Conservation (phyloP, 2,113 vertebrate species). For the Tyto alba region DNA sequence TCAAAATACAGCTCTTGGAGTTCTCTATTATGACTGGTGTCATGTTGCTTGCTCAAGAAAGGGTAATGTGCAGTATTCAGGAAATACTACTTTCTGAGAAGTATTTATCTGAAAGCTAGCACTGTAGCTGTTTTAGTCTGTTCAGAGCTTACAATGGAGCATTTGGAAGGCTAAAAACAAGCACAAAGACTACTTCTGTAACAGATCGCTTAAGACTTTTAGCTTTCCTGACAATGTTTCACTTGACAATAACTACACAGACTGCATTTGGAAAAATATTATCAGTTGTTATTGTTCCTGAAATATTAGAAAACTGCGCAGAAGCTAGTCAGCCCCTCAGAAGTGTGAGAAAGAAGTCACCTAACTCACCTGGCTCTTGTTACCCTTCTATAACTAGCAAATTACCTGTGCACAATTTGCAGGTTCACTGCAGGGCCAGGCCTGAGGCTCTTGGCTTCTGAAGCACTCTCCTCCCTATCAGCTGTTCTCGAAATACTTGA, state of each 20-base stretch:
- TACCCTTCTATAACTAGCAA: not conserved
- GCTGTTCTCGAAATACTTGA: fast-evolving
- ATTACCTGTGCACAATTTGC: not conserved
- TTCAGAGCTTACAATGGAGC: not conserved
- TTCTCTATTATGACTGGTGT: not conserved
- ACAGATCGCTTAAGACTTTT: not conserved
- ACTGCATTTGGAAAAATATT: not conserved
- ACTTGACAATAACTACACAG: not conserved
- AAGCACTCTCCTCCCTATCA: fast-evolving
- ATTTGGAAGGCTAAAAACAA: not conserved
- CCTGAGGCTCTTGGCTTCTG: not conserved
- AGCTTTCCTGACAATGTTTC: not conserved
- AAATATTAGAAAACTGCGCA: not conserved
- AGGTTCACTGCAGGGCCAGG: not conserved
- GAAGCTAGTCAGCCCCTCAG: not conserved
- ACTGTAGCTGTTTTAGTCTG: not conserved
- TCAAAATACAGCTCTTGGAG: not conserved
- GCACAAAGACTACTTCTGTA: not conserved
- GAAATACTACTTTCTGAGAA: not conserved
- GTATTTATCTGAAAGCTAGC: not conserved
- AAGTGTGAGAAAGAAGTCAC: not conserved
- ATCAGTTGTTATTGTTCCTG: not conserved
- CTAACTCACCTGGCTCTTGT: not conserved
- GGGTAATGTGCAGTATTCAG: not conserved
- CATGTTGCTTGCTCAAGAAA: not conserved